Evolutionary conservation across 92 coral and sea anemone genomes (phyloP).

Genomic region (Nematostella vectensis): DNA sequence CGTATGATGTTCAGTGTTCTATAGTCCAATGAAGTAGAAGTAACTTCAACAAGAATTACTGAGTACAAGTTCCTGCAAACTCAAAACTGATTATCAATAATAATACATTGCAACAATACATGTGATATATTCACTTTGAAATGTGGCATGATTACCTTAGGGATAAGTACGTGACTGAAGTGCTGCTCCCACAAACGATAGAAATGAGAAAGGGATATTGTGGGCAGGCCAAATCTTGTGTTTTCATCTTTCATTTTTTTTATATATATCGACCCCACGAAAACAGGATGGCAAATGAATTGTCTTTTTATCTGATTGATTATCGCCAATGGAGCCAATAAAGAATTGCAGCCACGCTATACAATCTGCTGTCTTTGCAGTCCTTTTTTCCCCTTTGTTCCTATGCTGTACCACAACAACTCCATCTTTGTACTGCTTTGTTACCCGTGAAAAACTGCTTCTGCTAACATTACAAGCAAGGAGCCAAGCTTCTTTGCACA

Average conservation of each 20-base stretch:
- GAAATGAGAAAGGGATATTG: slow-evolving; percentile 36
- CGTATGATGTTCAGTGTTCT: no score
- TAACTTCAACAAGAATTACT: no score
- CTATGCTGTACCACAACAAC: slow-evolving; percentile 14
- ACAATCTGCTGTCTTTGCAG: slow-evolving; percentile 21
- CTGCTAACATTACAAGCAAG: slow-evolving; percentile 14
- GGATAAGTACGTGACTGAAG: slow-evolving; percentile 29
- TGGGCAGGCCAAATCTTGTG: slow-evolving; percentile 9
- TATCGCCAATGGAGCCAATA: slow-evolving; percentile 33
- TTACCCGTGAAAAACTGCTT: slow-evolving; percentile 13
- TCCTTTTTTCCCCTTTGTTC: slow-evolving; percentile 8
- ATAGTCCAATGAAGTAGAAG: no score
- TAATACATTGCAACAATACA: no score
- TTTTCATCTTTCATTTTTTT: slow-evolving; percentile 23
- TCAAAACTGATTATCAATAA: no score
- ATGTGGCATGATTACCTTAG: slow-evolving; percentile 40
- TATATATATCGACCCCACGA: slow-evolving; percentile 17
- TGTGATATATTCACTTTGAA: no score
- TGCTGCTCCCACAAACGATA: slow-evolving; percentile 33
- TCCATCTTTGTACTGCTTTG: slow-evolving; percentile 23
- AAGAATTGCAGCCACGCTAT: slow-evolving; percentile 36
- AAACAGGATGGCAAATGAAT: slow-evolving; percentile 45
- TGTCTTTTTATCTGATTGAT: slow-evolving; percentile 31
- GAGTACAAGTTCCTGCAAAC: no score
- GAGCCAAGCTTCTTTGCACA: slow-evolving; percentile 42